Conservation (phyloP, 2,888 invertebrate species). For the Aelia acuminata region DNA sequence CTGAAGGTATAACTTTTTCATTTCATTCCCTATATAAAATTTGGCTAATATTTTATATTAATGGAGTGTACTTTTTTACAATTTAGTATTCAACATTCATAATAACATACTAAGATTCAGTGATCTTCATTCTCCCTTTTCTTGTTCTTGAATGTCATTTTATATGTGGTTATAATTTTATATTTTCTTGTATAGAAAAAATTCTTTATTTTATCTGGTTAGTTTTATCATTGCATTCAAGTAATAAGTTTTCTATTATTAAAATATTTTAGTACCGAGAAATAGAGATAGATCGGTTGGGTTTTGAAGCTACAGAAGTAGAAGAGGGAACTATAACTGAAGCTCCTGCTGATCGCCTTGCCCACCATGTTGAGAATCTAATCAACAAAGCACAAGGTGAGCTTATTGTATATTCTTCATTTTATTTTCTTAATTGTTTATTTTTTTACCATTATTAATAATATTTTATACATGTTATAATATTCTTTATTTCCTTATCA, state of each 20-base stretch:
- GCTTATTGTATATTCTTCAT: not conserved
- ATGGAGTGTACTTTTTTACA: too few relatives aligned
- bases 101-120: too few relatives aligned
- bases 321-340: conserved; percentile 78
- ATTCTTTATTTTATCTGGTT: too few relatives aligned
- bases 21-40: too few relatives aligned
- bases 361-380: conserved; percentile 63
- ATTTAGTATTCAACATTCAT: too few relatives aligned
- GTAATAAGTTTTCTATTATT: conserved; percentile 31
- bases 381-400: conserved; percentile 55
- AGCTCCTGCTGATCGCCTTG: conserved; percentile 62
- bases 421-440: not conserved
- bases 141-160: too few relatives aligned
- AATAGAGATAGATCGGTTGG: conserved; percentile 81
- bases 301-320: conserved; percentile 82
- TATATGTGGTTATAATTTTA: too few relatives aligned
- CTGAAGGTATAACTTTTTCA: too few relatives aligned
- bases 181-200: too few relatives aligned
- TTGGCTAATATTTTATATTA: too few relatives aligned
- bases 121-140: too few relatives aligned
- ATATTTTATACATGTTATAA: not conserved
- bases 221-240: not conserved
- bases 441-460: not conserved
- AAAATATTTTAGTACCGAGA: conserved; percentile 77
- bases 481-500: too few relatives aligned